Percentiles rank a stretch among this genome's conserved stretches.
phyloP scores from a whole-genome alignment of 1,140 invertebrate species.

The Penaeus chinensis region DNA sequence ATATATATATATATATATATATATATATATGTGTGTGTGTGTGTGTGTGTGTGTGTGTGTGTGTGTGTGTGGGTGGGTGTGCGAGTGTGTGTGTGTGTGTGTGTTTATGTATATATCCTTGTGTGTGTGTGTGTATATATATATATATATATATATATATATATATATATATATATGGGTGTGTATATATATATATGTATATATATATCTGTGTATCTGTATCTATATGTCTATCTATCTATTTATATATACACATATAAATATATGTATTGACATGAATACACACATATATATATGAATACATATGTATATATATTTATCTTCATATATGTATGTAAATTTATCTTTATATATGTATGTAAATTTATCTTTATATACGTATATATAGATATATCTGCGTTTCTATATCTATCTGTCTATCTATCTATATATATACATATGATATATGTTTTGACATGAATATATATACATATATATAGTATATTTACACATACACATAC shows the following conservation, averaged over 20 bases:
- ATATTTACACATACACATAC: too few relatives aligned
- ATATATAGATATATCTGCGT: too few relatives aligned
- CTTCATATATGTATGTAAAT: too few relatives aligned
- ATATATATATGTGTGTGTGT: slow-evolving; percentile 1
- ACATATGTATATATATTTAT: too few relatives aligned
- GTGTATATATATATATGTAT: not conserved
- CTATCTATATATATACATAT: too few relatives aligned
- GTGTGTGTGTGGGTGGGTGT: not conserved
- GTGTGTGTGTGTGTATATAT: not conserved
- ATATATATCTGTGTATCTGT: not conserved
- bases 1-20: slow-evolving; percentile 26
- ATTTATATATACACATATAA: slow-evolving; percentile 12
- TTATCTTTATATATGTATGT: too few relatives aligned
- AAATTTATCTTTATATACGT: too few relatives aligned
- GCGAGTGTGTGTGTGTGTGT: not conserved
- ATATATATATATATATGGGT: not conserved
- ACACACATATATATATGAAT: too few relatives aligned
- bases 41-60: not conserved
- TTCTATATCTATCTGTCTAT: too few relatives aligned
- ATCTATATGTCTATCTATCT: slow-evolving; percentile 2
- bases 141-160: not conserved
- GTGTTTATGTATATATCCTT: not conserved
- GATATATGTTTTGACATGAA: too few relatives aligned
- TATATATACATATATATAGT: too few relatives aligned
- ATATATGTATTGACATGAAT: not conserved